phyloP scores from a whole-genome alignment of 2,888 invertebrate genomes.

The Caenorhabditis angaria region DNA sequence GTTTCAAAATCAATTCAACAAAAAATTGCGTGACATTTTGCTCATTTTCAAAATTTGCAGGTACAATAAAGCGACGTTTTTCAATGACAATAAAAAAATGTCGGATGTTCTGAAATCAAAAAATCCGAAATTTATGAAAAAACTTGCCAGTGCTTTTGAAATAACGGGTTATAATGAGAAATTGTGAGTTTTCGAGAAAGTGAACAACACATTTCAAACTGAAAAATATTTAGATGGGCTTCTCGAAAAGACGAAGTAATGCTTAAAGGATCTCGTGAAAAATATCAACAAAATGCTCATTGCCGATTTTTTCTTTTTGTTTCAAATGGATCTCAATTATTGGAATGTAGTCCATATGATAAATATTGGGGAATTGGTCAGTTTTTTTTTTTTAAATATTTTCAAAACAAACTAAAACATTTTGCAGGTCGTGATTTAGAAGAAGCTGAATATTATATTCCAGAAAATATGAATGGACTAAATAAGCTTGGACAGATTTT shows the following conservation, averaged over 20 bases:
- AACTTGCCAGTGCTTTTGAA: conserved; percentile 17
- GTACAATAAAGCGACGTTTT: conserved; percentile 34
- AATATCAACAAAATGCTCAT: conserved; percentile 33
- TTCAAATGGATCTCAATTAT: conserved; percentile 40
- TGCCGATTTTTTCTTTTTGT: conserved; percentile 44
- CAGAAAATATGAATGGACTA: conserved; percentile 1
- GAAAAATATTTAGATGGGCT: conserved; percentile 40
- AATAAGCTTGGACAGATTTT: conserved; percentile 32
- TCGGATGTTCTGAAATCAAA: conserved; percentile 10
- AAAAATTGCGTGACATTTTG: not conserved
- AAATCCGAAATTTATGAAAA: conserved; percentile 34
- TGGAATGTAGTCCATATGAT: conserved; percentile 55
- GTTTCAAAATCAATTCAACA: not conserved
- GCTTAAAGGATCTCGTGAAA: conserved; percentile 40
- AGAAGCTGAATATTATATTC: not conserved
- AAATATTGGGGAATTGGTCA: conserved; percentile 55
- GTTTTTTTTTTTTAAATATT: not conserved
- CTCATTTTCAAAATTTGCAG: conserved; percentile 9
- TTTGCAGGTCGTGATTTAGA: conserved; percentile 23
- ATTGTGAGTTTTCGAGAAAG: conserved; percentile 8
- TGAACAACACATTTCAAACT: not conserved
- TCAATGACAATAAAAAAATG: conserved; percentile 15
- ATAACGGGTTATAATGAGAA: conserved; percentile 21
- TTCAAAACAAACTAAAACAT: not conserved
- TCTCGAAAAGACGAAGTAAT: conserved; percentile 40